Conservation (phyloP, 2,113 vertebrate genomes). For the Sinocyclocheilus rhinocerous region DNA sequence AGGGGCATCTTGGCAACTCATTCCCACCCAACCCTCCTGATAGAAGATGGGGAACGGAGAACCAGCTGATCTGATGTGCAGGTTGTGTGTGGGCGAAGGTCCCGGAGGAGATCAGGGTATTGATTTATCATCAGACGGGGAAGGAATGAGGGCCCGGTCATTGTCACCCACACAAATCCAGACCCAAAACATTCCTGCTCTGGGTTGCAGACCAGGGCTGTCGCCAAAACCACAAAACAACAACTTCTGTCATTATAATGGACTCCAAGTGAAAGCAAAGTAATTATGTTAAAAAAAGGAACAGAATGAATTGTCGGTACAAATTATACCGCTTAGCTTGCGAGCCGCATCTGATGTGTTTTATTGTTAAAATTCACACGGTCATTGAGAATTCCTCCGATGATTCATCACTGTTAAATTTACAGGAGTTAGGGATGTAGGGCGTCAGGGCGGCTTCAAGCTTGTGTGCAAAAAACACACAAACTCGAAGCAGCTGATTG, state of each 20-base stretch:
- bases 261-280: constrained; percentile 2
- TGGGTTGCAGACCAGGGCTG: background rate
- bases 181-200: background rate
- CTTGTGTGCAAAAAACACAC: constrained; percentile 10
- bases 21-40: constrained; percentile 12
- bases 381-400: background rate
- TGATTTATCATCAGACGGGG: constrained; percentile 64
- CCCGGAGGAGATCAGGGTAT: constrained; percentile 57
- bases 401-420: constrained; percentile 28
- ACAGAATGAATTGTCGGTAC: background rate
- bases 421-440: background rate
- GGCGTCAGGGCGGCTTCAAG: background rate
- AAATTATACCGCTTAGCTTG: background rate
- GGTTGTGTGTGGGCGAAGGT: constrained; percentile 58
- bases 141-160: constrained; percentile 37
- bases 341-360: background rate
- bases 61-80: constrained; percentile 65
- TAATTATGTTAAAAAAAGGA: background rate
- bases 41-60: constrained; percentile 26
- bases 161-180: background rate
- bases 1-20: constrained; percentile 58
- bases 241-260: background rate
- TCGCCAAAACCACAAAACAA: background rate
- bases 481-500: constrained; percentile 1
- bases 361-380: constrained; percentile 24